Conservation (phyloP, 2,888 invertebrate genomes). For the Athripsodes cinereus region DNA sequence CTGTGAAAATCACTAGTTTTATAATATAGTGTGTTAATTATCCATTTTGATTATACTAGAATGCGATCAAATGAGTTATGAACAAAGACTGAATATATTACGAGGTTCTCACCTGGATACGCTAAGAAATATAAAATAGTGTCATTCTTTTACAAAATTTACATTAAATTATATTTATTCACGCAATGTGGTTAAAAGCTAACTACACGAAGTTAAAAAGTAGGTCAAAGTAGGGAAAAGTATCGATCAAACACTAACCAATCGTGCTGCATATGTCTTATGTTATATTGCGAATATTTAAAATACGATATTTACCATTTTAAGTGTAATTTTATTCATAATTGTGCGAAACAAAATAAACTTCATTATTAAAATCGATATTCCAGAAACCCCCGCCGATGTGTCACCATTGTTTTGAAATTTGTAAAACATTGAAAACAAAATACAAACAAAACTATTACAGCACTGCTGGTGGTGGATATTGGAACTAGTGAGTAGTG, state of each 20-base stretch:
- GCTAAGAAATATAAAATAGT: background rate
- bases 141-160: background rate
- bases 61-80: background rate
- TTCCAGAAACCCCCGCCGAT: background rate
- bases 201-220: background rate
- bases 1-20: no score
- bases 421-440: background rate
- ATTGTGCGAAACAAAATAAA: background rate
- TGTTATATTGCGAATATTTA: background rate
- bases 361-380: constrained; percentile 1
- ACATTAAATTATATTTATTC: constrained; percentile 12
- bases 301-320: constrained; percentile 8
- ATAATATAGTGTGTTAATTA: no score
- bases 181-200: constrained; percentile 11
- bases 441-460: background rate
- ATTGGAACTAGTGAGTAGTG: background rate
- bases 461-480: background rate
- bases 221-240: constrained; percentile 26
- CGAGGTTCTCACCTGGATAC: background rate
- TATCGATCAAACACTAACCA: constrained; percentile 25
- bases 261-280: background rate
- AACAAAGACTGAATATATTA: background rate
- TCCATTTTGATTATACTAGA: no score
- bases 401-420: constrained; percentile 9
- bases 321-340: background rate